Evolutionary conservation across 2,797 vertebrate genomes (phyloP), one percentile per base, ranked within the genome.

Genomic region (Babyrousa celebensis): DNA sequence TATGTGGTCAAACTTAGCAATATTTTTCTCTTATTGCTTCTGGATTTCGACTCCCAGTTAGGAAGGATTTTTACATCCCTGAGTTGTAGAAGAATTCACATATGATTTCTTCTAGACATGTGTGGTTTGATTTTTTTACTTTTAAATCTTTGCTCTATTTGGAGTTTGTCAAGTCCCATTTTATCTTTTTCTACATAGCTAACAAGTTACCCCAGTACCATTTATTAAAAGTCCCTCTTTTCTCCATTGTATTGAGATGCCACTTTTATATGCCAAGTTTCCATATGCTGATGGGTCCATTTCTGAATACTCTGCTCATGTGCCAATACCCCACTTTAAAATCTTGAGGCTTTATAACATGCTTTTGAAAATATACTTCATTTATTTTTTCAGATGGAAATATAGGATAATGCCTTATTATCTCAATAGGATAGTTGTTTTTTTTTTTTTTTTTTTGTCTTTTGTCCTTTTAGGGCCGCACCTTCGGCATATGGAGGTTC

Each of bases 21-120:
- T 91, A 62, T 95, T 77, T 97, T 93, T 36, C 40, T 62, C 16
- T 72, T 67, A 40, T 94, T 96, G 63, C 27, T 93, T 96, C 68
- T 86, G 70, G 54, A 54, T 85, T 93, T 96, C 62, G 68, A 85
- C 14, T 89, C 58, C 77, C 91, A 78, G 15, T 70, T 86, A 70
- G 65, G 54, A 74, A 94, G 63, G 23, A 10, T 71, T 82, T 91
- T 91, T 83, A 27, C 25, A 58, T 25, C 78, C 58, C 21, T 27
- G 16, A 78, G 21, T 77, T 82, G 36, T 40, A 56, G 85, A 96
- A 91, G 36, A 91, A 88, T 75, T 93, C 40, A 54, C n/a, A n/a
- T 67, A 60, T 85, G 65, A 79, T 91, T 90, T 60, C 40, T 93
- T 93, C 29, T 94, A 72, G 25, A 67, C n/a, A 63, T 65, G 27